Conservation (phyloP, 1,140 invertebrate species). For the Ceratosolen solmsi region DNA sequence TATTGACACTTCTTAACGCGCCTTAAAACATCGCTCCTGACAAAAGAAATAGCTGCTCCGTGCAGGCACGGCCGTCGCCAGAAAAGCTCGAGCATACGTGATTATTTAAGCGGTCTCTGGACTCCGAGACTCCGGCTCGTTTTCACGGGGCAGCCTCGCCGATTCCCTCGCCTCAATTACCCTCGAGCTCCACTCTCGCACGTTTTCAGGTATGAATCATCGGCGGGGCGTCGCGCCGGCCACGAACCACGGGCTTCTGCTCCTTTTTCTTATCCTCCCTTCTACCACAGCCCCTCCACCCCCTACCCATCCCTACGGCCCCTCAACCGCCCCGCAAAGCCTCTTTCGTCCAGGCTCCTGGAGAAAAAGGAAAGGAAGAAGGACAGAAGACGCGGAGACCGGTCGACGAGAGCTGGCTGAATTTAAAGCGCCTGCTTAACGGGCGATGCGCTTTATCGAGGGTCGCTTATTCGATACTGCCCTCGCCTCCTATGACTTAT, state of each 20-base stretch:
- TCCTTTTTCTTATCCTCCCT: neutral
- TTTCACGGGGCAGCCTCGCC: too few relatives aligned
- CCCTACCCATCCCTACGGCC: too few relatives aligned
- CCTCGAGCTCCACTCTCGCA: neutral
- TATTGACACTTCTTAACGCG: constrained; percentile 26
- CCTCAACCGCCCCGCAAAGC: neutral
- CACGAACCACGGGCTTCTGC: neutral
- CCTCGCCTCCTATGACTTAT: too few relatives aligned
- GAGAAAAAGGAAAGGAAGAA: neutral
- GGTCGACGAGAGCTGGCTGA: constrained; percentile 35
- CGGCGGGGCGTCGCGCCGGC: constrained; percentile 12
- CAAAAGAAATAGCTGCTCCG: neutral
- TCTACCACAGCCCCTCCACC: too few relatives aligned
- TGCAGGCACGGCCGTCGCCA: neutral
- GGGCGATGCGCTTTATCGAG: neutral
- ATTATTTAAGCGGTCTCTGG: too few relatives aligned
- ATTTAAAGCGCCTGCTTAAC: constrained; percentile 48
- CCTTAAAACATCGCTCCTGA: neutral
- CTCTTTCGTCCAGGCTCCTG: neutral
- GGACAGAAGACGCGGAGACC: neutral
- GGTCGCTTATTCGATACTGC: constrained; percentile 2
- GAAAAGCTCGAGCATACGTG: too few relatives aligned
- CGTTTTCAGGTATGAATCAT: constrained; percentile 43
- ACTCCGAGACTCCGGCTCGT: too few relatives aligned
- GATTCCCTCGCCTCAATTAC: constrained; percentile 40